A percentile compares a stretch with the other conserved stretches of the same genome.
Evolutionary conservation across 2,113 vertebrate genomes (phyloP).

Genomic region (Aldabrachelys gigantea): DNA sequence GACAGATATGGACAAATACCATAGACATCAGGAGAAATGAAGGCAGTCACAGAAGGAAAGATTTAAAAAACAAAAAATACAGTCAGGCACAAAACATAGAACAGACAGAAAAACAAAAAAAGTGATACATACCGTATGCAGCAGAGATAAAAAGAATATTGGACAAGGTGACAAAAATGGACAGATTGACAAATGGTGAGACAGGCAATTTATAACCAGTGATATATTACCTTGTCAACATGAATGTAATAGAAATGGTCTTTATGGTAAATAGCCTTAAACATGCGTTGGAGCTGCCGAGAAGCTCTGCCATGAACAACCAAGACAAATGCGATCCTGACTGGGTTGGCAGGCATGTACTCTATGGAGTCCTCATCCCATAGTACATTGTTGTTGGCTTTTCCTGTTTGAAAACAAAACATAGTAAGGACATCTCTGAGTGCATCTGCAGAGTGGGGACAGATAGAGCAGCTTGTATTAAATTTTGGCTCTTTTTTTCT

Average conservation of each 20-base stretch:
- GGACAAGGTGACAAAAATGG: constrained; percentile 6
- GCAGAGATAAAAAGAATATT: background rate
- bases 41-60: background rate
- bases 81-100: background rate
- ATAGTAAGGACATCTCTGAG: constrained; percentile 57
- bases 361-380: constrained; percentile 97
- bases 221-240: constrained; percentile 91
- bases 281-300: constrained; percentile 95
- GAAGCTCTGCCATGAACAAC: constrained; percentile 95
- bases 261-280: constrained; percentile 98
- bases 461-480: background rate
- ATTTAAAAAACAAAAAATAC: background rate
- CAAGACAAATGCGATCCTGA: constrained; percentile 95
- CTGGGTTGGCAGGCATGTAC: constrained; percentile 85
- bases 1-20: background rate
- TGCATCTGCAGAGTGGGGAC: background rate
- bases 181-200: background rate
- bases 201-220: constrained; percentile 51
- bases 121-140: background rate
- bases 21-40: background rate
- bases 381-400: constrained; percentile 92
- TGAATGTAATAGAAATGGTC: constrained; percentile 99
- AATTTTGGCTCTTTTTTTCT: background rate
- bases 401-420: constrained; percentile 84
- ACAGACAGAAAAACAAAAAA: constrained; percentile 20